Conservation (phyloP, 2,888 invertebrate genomes). For the Sphecodes monilicornis region DNA sequence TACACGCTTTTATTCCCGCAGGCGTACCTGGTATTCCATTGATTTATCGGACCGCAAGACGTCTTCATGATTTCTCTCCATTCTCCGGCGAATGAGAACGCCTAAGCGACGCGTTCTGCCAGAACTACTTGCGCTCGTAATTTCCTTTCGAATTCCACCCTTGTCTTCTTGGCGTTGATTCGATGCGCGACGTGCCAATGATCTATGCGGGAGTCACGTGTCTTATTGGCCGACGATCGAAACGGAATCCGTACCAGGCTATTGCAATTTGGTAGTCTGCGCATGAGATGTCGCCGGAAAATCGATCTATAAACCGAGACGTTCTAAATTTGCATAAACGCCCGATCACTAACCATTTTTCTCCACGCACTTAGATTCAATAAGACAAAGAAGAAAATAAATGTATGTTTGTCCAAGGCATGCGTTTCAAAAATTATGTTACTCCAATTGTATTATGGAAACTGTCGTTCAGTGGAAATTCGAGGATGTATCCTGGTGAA, state of each 20-base stretch:
- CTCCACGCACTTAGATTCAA: too few species aligned
- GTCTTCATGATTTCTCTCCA: not conserved
- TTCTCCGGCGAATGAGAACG: not conserved
- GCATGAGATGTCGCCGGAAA: slow-evolving; percentile 10
- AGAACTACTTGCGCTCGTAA: slow-evolving; percentile 18
- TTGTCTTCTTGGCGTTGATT: not conserved
- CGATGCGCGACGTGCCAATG: slow-evolving; percentile 2
- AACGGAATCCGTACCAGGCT: not conserved
- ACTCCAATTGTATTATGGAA: too few species aligned
- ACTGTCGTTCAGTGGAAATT: too few species aligned
- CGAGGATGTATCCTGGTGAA: too few species aligned
- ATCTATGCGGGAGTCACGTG: slow-evolving; percentile 8
- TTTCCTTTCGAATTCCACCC: slow-evolving; percentile 21
- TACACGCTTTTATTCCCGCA: not conserved
- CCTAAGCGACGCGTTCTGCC: slow-evolving; percentile 17
- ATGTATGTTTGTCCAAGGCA: too few species aligned
- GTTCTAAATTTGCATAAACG: not conserved
- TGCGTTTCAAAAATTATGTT: too few species aligned
- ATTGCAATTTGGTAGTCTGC: not conserved
- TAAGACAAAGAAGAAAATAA: too few species aligned
- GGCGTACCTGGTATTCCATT: slow-evolving; percentile 20
- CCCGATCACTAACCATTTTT: not conserved
- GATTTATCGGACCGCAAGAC: slow-evolving; percentile 1
- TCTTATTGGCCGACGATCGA: slow-evolving; percentile 15
- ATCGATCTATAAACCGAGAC: not conserved